These are phyloP conservation scores for Ancistrus triradiatus DNA, from an alignment of 2,113 vertebrate genomes.

Conservation along the genomic window DNA sequence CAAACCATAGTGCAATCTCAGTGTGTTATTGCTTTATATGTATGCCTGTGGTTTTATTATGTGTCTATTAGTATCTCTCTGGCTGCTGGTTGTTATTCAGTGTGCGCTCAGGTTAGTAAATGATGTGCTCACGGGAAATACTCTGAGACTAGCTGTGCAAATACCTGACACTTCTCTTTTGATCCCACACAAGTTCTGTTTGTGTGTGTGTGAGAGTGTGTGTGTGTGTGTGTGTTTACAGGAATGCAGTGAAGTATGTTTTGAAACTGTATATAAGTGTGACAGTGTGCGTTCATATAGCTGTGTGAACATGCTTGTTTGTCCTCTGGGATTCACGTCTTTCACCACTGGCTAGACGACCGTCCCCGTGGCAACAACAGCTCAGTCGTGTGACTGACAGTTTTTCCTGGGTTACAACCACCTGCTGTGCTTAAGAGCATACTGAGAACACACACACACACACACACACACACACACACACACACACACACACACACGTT, in stretches of 20 bases:
- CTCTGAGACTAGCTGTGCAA: conserved; percentile 3
- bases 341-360: conserved; percentile 41
- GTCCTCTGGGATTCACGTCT: conserved; percentile 39
- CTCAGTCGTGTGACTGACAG: conserved; percentile 48
- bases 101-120: not conserved
- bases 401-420: conserved; percentile 46
- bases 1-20: not conserved
- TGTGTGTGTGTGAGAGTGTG: conserved; percentile 7
- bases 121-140: conserved; percentile 8
- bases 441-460: conserved; percentile 6
- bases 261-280: conserved; percentile 12
- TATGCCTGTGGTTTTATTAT: conserved; percentile 1
- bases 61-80: conserved; percentile 12
- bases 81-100: conserved; percentile 3
- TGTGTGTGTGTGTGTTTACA: conserved; percentile 9
- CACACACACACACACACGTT: too few relatives aligned
- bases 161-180: conserved; percentile 11
- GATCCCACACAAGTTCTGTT: conserved; percentile 1
- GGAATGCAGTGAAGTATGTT: conserved; percentile 1
- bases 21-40: not conserved
- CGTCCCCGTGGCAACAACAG: conserved; percentile 48
- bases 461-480: conserved; percentile 24
- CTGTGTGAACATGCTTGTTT: conserved; percentile 26
- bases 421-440: conserved; percentile 24
- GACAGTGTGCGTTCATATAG: not conserved